These are phyloP conservation scores for Seriola quinqueradiata DNA, from an alignment of 2,113 vertebrate species.

Conservation along the genomic window DNA sequence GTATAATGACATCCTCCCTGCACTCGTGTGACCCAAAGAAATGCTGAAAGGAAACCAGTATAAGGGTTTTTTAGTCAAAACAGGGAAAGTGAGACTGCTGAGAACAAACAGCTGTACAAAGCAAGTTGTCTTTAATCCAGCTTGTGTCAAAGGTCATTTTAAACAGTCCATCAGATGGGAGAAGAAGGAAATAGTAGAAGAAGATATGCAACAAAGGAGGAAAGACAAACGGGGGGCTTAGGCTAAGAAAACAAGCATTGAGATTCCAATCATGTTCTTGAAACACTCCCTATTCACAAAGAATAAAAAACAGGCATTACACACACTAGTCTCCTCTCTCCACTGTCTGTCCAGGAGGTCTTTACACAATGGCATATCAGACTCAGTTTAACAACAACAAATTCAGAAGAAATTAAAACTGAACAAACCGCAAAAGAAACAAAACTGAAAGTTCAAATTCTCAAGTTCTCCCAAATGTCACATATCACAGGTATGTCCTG, in stretches of 20 bases:
- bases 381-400: conserved; percentile 37
- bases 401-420: background rate
- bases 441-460: background rate
- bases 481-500: background rate
- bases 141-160: conserved; percentile 41
- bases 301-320: background rate
- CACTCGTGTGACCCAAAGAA: background rate
- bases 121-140: conserved; percentile 42
- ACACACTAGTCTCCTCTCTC: background rate
- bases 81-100: conserved; percentile 6
- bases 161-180: conserved; percentile 32
- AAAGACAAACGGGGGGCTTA: conserved; percentile 48
- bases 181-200: conserved; percentile 27
- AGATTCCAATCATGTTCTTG: conserved; percentile 70
- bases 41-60: conserved; percentile 28
- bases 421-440: conserved; percentile 30
- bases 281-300: conserved; percentile 34
- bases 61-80: background rate
- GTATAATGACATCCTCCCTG: conserved; percentile 30
- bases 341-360: conserved; percentile 6
- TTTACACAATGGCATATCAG: background rate
- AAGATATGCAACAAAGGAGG: conserved; percentile 41
- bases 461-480: too few species aligned
- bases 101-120: conserved; percentile 52
- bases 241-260: conserved; percentile 65